These are phyloP conservation scores for Acanthaster planci DNA, from an alignment of 35 echinoderm and acorn worm genomes.

Conservation along the genomic window DNA sequence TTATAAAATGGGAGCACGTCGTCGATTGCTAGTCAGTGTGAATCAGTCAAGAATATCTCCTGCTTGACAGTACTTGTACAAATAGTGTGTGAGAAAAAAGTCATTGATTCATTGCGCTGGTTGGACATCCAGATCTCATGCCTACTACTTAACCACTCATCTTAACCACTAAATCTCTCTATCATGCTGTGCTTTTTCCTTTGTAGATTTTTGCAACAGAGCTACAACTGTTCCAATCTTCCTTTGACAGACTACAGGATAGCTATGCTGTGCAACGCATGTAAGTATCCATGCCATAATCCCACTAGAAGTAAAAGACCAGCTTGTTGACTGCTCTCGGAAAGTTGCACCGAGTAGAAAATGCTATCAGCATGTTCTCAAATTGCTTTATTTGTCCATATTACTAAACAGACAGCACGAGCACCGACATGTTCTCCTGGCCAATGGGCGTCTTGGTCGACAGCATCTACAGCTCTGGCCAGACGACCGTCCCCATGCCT, in stretches of 20 bases:
- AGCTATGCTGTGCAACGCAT: conserved; percentile 89
- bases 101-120: too few relatives aligned
- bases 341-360: neutral
- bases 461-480: conserved; percentile 57
- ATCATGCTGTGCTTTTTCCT: neutral
- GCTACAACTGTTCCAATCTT: conserved; percentile 53
- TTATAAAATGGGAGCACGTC: too few relatives aligned
- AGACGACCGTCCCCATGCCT: conserved; percentile 62
- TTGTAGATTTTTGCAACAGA: conserved; percentile 74
- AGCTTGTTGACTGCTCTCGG: neutral
- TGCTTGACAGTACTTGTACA: too few relatives aligned
- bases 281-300: conserved; percentile 63
- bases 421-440: conserved; percentile 59
- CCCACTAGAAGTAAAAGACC: neutral
- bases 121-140: too few relatives aligned
- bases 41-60: too few relatives aligned
- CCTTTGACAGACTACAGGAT: conserved; percentile 90
- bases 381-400: too few relatives aligned
- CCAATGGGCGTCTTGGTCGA: conserved; percentile 78
- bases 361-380: too few relatives aligned
- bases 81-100: too few relatives aligned
- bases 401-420: conserved; percentile 68
- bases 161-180: too few relatives aligned
- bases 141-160: too few relatives aligned
- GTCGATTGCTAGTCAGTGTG: too few relatives aligned